Evolutionary conservation across 2,797 vertebrate genomes (phyloP), one percentile per base, ranked within the genome.

Genomic region (Falco peregrinus): DNA sequence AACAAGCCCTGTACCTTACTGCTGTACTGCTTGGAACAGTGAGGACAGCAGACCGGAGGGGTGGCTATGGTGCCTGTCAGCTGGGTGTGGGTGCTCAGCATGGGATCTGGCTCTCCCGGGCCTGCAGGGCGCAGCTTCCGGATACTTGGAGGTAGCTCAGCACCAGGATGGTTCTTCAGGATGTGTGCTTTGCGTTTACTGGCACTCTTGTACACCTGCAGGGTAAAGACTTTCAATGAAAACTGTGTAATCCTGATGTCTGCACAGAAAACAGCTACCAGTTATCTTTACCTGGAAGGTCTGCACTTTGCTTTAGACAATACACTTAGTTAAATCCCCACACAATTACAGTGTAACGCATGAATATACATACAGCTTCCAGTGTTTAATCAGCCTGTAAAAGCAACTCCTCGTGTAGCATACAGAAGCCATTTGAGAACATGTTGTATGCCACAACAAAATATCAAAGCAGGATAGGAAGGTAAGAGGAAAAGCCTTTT

Each of bases 121-220:
- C 98, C 99, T 0, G 99, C 99, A 0, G 99, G 99, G 4, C 99
- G 99, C 50, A 99, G 97, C 65, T 99, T 99, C 3, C 99, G 98
- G 95, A 99, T 99, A 94, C 99, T 99, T 28, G 99, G 99, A 25
- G 99, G 99, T 50, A 99, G 97, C 83, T 99, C 99, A 9, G 99
- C 99, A 63, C 99, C 99, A 0, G 99, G 99, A 43, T 99, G 99
- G 96, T 99, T 99, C 98, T 99, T 99, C 97, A 99, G 98, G 76
- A 99, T 99, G 87, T 99, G 99, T 28, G 99, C 99, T 98, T 99
- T 99, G 69, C 99, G 98, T 92, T 99, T 99, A 96, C 99, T 99
- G 92, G 99, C 99, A 84, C 99, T 99, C 97, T 99, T 99, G 92
- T 99, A 99, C 61, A 99, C 99, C 99, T 99, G 97, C 29, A 91